A percentile compares a stretch with the other conserved stretches of the same genome.
Evolutionary conservation across 1,140 invertebrate genomes (phyloP).

Genomic region (Lepidostoma basale): DNA sequence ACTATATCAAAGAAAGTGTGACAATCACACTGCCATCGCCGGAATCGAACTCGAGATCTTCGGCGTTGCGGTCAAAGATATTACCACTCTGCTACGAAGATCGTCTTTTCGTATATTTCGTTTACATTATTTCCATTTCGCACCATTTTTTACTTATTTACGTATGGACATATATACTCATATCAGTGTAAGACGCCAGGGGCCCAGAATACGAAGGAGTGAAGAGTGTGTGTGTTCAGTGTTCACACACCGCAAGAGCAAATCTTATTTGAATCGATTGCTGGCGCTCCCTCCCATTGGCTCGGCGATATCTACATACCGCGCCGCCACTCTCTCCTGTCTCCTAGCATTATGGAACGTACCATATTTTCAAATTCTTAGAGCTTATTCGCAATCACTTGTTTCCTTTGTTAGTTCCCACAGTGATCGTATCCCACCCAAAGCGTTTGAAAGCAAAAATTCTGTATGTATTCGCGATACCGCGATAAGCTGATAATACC

Average conservation of each 20-base stretch:
- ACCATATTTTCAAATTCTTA: conserved; percentile 1
- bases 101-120: too few species aligned
- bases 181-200: too few species aligned
- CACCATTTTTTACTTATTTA: too few species aligned
- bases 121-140: too few species aligned
- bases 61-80: too few species aligned
- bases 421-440: not conserved
- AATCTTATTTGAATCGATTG: conserved; percentile 26
- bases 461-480: not conserved
- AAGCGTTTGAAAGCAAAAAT: not conserved
- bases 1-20: too few species aligned
- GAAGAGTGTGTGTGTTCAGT: not conserved
- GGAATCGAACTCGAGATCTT: too few species aligned
- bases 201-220: not conserved
- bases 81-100: too few species aligned
- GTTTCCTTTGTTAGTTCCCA: not conserved
- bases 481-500: too few species aligned
- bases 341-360: not conserved
- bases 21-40: too few species aligned
- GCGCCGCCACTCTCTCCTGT: not conserved
- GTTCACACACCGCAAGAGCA: conserved; percentile 4
- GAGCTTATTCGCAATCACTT: conserved; percentile 1
- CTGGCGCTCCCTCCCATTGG: not conserved
- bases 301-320: not conserved
- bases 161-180: too few species aligned